Conservation (phyloP, 2,888 invertebrate species). For the Romanomermis culicivorax region DNA sequence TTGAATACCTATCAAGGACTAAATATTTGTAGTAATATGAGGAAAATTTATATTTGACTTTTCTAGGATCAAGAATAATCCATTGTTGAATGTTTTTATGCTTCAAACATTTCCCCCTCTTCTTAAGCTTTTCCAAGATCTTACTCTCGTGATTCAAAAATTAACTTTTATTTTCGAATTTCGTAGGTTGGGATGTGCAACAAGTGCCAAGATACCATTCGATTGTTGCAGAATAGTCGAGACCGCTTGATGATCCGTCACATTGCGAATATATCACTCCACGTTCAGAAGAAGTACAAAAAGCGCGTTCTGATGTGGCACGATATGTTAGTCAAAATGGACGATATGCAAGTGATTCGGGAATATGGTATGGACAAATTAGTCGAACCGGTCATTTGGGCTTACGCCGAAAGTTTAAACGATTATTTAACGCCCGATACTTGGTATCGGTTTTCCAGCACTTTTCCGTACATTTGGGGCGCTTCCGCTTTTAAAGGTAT, state of each 20-base stretch:
- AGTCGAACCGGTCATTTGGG: constrained; percentile 25
- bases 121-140: too few relatives aligned
- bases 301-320: constrained; percentile 26
- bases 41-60: too few relatives aligned
- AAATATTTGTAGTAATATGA: too few relatives aligned
- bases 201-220: constrained; percentile 19
- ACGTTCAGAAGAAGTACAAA: constrained; percentile 8
- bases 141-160: too few relatives aligned
- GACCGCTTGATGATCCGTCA: constrained; percentile 22
- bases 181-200: constrained; percentile 22
- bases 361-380: constrained; percentile 14
- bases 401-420: constrained; percentile 24
- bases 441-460: constrained; percentile 46
- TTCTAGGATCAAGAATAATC: too few relatives aligned
- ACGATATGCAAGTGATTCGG: constrained; percentile 14
- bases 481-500: constrained; percentile 48
- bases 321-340: constrained; percentile 22
- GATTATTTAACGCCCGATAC: constrained; percentile 28
- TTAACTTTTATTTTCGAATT: too few relatives aligned
- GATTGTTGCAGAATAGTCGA: constrained; percentile 12
- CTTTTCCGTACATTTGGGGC: constrained; percentile 48
- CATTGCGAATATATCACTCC: constrained; percentile 15
- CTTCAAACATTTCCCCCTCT: too few relatives aligned
- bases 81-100: too few relatives aligned
- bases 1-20: too few relatives aligned